Evolutionary conservation across 1,140 invertebrate species (phyloP).

Genomic region (Cydia fagiglandana): DNA sequence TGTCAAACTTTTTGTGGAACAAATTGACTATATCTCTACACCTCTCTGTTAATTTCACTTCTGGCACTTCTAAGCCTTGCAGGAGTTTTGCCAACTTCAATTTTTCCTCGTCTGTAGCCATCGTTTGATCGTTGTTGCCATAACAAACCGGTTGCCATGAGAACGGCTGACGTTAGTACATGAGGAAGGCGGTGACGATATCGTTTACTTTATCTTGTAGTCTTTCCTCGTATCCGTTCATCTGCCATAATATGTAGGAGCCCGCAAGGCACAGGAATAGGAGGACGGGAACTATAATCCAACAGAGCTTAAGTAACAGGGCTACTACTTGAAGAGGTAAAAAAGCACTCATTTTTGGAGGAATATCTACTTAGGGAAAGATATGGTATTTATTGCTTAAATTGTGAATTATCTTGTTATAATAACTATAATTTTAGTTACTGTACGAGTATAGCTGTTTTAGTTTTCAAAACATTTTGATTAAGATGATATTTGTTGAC

Average conservation of each 20-base stretch:
- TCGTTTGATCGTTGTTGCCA: constrained; percentile 42
- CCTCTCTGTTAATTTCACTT: constrained; percentile 58
- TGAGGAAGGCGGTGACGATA: constrained; percentile 18
- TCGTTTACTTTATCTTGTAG: constrained; percentile 9
- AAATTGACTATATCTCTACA: constrained; percentile 54
- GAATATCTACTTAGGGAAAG: neutral
- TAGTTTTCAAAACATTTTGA: neutral
- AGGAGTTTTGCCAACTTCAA: constrained; percentile 60
- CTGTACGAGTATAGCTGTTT: neutral
- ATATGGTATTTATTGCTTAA: neutral
- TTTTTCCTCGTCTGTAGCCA: constrained; percentile 70
- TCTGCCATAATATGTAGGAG: neutral
- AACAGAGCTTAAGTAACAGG: neutral
- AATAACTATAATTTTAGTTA: neutral
- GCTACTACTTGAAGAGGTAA: neutral
- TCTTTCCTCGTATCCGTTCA: neutral
- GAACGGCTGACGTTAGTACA: neutral
- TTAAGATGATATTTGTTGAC: neutral
- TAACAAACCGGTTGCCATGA: constrained; percentile 37
- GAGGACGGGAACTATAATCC: neutral
- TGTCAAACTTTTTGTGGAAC: constrained; percentile 51
- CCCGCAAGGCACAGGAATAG: neutral
- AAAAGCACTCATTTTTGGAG: neutral
- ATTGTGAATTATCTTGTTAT: neutral
- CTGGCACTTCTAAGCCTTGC: constrained; percentile 57